Evolutionary conservation across 2,113 vertebrate genomes (phyloP), one percentile per base, ranked within the genome.

Genomic region (Xenopus borealis): DNA sequence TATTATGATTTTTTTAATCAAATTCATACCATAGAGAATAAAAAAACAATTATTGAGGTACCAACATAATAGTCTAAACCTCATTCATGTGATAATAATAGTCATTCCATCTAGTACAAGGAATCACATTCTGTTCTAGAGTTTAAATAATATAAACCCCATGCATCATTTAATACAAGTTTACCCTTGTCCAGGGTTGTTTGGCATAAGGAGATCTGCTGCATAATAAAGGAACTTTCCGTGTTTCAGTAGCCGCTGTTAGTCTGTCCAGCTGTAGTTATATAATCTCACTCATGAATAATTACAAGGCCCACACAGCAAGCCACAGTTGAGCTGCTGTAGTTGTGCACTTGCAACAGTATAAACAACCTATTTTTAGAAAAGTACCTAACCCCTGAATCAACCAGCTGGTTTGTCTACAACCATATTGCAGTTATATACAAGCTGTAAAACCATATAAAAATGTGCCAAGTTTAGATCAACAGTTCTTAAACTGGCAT

Each of bases 251-350:
- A 19, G 53, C 62, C 59, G 33, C 62, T 66, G 63, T 30, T 16
- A 44, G 33, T 61, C 65, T 53, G 57, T 75, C 52, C 73, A 76
- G 66, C 72, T 75, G 72, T 57, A 63, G 58, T 75, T 69, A 76
- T 76, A 40, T 69, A 62, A 76, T 69, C 58, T 50, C 66, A 52
- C 66, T 63, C 46, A 62, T 62, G 30, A 52, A 46, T 65, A 75
- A 68, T 68, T 75, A 75, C 72, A 75, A 57, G 72, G 72, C 72
- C 72, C 72, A 75, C 72, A 75, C 72, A 75, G 72, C 33, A 75
- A 68, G 53, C 52, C 63, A 18, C 30, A 20, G 44, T 40, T n/a
- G n/a, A 53, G 58, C 69, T 14, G 17, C 66, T 69, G 62, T 33
- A 76, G 64, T 69, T 76, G 58, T 63, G 69, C 66, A 66, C 44